These are phyloP conservation scores for Potamarius usumacintae DNA, from an alignment of 2,113 vertebrate genomes.

Conservation along the genomic window DNA sequence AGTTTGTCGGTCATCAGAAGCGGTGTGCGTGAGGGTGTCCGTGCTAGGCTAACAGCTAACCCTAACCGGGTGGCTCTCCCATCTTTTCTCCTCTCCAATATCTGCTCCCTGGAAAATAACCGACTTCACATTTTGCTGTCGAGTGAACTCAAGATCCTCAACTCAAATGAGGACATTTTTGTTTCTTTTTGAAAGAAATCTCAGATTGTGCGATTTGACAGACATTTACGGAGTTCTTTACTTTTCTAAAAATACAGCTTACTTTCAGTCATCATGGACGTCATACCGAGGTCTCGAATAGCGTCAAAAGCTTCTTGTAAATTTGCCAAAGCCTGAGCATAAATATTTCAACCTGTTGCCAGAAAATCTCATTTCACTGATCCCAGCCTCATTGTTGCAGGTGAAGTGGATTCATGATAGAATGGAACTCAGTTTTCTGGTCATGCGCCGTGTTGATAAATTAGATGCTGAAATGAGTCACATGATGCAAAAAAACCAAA, in stretches of 20 bases:
- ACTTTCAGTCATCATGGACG: not conserved
- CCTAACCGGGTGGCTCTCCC: no score
- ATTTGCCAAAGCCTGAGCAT: not conserved
- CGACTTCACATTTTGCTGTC: no score
- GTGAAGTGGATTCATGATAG: not conserved
- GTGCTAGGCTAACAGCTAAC: no score
- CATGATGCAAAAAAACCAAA: not conserved
- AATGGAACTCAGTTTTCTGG: not conserved
- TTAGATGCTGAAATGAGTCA: not conserved
- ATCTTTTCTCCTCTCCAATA: no score
- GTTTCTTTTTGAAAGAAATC: no score
- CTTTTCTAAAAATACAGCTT: no score
- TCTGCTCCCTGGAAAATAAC: no score
- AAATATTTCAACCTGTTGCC: not conserved
- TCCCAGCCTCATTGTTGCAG: not conserved
- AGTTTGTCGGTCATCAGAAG: no score
- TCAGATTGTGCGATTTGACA: no score
- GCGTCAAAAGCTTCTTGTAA: not conserved
- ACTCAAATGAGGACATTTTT: no score
- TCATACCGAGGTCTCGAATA: not conserved
- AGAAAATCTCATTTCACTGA: not conserved
- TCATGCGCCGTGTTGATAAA: not conserved
- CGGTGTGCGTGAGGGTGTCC: no score
- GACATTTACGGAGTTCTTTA: not conserved
- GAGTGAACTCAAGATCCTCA: no score